Evolutionary conservation across 2,888 invertebrate genomes (phyloP).

Genomic region (Cryptops parisi): DNA sequence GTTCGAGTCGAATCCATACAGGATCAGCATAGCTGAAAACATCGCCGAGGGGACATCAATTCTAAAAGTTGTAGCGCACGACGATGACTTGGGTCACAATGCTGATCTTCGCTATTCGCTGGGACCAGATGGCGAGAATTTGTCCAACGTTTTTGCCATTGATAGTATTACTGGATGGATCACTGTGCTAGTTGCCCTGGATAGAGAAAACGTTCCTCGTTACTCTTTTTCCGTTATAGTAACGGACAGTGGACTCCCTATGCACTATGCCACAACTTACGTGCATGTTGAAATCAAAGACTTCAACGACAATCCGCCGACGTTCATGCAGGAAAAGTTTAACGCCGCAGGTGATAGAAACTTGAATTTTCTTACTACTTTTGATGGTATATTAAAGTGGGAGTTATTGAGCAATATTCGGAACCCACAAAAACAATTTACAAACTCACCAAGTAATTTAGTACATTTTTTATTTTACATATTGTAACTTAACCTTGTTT

Average conservation of each 20-base stretch:
- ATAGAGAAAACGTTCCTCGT: slow-evolving; percentile 58
- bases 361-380: no score
- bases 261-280: slow-evolving; percentile 52
- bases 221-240: slow-evolving; percentile 67
- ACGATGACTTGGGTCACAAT: slow-evolving; percentile 62
- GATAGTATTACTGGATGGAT: slow-evolving; percentile 83
- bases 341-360: slow-evolving; percentile 33
- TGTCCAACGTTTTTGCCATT: slow-evolving; percentile 55
- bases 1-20: slow-evolving; percentile 72
- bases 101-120: slow-evolving; percentile 64
- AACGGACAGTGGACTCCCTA: slow-evolving; percentile 56
- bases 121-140: slow-evolving; percentile 19
- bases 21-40: slow-evolving; percentile 64
- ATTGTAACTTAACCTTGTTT: no score
- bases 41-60: slow-evolving; percentile 59
- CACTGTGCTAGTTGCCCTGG: slow-evolving; percentile 53
- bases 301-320: slow-evolving; percentile 81
- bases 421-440: no score
- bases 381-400: no score
- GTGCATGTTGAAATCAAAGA: slow-evolving; percentile 68
- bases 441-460: no score
- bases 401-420: no score
- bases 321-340: slow-evolving; percentile 52
- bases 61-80: slow-evolving; percentile 54
- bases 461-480: no score